These are phyloP conservation scores for Tribolium castaneum DNA, from an alignment of 1,140 invertebrate species.

Conservation along the genomic window DNA sequence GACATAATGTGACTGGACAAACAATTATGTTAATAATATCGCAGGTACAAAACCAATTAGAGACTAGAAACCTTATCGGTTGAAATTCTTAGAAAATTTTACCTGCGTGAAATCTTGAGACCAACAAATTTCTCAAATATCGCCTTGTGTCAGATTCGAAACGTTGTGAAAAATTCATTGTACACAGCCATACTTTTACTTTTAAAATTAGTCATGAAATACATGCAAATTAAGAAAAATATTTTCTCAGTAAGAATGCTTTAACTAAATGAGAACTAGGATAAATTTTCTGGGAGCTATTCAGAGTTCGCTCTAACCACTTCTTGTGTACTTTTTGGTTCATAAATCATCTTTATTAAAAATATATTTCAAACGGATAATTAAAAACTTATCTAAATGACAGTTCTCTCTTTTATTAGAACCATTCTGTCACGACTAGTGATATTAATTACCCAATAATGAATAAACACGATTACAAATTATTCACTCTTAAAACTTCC, in stretches of 20 bases:
- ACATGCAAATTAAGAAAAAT: neutral
- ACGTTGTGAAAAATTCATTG: neutral
- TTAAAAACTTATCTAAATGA: constrained; percentile 10
- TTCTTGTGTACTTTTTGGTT: neutral
- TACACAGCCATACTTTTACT: no score
- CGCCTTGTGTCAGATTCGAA: neutral
- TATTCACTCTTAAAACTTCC: constrained; percentile 24
- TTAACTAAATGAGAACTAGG: neutral
- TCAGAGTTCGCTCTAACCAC: neutral
- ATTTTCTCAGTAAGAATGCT: neutral
- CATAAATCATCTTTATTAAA: constrained; percentile 11
- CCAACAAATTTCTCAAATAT: neutral
- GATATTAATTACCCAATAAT: neutral
- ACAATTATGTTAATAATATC: neutral
- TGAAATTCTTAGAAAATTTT: neutral
- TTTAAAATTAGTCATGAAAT: no score
- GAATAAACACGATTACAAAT: constrained; percentile 14
- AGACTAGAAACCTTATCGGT: neutral
- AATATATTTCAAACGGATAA: constrained; percentile 6
- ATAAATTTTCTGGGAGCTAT: neutral
- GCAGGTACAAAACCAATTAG: neutral
- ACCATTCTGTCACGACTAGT: neutral
- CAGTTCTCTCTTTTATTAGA: neutral
- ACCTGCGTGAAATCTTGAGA: neutral
- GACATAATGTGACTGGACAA: neutral